Evolutionary conservation across 2,888 invertebrate genomes (phyloP).

Genomic region (Melanchra persicariae): DNA sequence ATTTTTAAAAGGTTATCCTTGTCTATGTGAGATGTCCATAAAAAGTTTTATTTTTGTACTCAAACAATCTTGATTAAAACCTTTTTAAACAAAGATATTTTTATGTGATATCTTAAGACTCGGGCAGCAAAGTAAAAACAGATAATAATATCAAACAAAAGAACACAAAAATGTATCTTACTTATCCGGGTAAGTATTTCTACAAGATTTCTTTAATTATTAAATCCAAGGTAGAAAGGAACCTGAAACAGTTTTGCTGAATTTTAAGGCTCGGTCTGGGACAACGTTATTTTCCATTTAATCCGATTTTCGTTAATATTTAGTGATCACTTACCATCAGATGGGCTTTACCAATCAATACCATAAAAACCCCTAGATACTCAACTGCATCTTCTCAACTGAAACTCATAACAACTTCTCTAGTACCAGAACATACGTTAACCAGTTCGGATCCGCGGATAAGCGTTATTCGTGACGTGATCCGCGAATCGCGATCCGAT

Average conservation of each 20-base stretch:
- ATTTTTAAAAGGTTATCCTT: neutral
- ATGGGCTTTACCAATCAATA: too few species aligned
- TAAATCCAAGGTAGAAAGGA: too few species aligned
- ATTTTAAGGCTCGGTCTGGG: too few species aligned
- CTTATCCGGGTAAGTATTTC: neutral
- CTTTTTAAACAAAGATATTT: neutral
- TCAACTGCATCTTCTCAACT: neutral
- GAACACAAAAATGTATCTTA: neutral
- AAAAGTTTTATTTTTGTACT: neutral
- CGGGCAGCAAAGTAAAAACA: neutral
- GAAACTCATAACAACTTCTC: slow-evolving; percentile 22
- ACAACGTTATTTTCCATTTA: too few species aligned
- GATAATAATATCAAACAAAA: neutral
- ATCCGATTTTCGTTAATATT: too few species aligned
- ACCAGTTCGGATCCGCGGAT: slow-evolving; percentile 38
- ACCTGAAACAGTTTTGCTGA: too few species aligned
- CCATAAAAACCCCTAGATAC: neutral
- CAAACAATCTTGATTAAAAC: neutral
- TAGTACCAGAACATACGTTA: slow-evolving; percentile 34
- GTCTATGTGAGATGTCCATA: neutral
- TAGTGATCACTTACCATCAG: neutral
- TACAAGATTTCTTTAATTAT: neutral
- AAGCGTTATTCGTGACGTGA: slow-evolving; percentile 51
- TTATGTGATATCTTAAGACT: neutral
- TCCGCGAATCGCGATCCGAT: slow-evolving; percentile 48